Base-by-base conservation (phyloP, 2,888 invertebrate genomes). In the Ichneumoninae sp. region DNA sequence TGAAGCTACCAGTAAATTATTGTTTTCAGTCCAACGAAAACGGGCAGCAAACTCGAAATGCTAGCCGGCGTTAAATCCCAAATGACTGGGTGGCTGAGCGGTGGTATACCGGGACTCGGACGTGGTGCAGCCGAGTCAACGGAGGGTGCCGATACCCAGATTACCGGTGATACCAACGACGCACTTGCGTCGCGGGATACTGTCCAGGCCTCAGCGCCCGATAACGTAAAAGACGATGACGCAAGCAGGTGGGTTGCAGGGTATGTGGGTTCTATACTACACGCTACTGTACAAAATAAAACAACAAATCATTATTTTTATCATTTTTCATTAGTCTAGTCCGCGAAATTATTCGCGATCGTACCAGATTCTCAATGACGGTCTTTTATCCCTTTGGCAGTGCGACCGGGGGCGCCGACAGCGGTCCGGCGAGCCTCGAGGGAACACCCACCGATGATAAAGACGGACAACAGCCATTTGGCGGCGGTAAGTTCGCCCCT, bases 341-440 rank as follows among this genome's bases (percentile, higher is more conserved):
- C 57, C 71, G 77, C 84, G 80, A 82, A 76, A 57, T 52, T 10
- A 71, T 68, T 82, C 65, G 72, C 70, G 66, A 47, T 60, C 36
- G 30, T 26, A 60, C 72, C 33, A 50, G 68, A 74, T 80, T 22
- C 52, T 77, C 47, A 80, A 70, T 84, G 54, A 83, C 36, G 26
- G 13, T 79, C 30, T 83, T 50, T 72, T 71, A 62, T 40, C 52
- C 65, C 65, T 77, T 78, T 70, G 77, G 90, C 95, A 98, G 98
- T 94, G 98, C 97, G 89, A 98, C 98, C 88, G 98, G 98, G 87
- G 97, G 98, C 84, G 98, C 98, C 22, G 98, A 98, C 94, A 98
- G 97, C 94, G 96, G 97, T 90, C 97, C 97, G 84, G 97, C 95
- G 69, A 97, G 97, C 81, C 95, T 96, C 74, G 96, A 96, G 66